Evolutionary conservation across 2,888 invertebrate species (phyloP).

Genomic region (Ormyrus pomaceus): DNA sequence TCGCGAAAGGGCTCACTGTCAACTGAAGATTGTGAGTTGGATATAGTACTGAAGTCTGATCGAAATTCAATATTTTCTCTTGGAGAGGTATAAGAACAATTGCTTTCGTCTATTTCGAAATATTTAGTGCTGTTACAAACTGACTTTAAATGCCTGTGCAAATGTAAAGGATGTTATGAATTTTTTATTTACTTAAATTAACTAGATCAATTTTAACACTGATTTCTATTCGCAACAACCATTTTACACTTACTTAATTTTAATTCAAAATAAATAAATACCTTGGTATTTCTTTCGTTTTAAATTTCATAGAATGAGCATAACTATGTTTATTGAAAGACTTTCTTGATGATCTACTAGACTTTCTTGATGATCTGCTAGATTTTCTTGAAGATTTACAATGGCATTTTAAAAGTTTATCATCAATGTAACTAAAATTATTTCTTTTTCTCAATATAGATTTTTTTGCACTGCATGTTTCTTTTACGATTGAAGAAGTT

Average conservation of each 20-base stretch:
- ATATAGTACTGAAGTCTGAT: slow-evolving; percentile 7
- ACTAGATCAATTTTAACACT: too few species aligned
- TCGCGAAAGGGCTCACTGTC: slow-evolving; percentile 48
- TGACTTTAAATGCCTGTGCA: slow-evolving; percentile 57
- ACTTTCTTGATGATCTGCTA: background rate
- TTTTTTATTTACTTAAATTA: too few species aligned
- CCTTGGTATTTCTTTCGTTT: slow-evolving; percentile 44
- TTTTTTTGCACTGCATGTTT: background rate
- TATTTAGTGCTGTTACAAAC: slow-evolving; percentile 61
- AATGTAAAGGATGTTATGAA: too few species aligned
- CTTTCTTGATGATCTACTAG: too few species aligned
- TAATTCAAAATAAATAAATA: slow-evolving; percentile 21
- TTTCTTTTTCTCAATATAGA: slow-evolving; percentile 15
- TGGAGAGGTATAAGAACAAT: slow-evolving; percentile 22
- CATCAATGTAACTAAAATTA: background rate
- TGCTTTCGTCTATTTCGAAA: slow-evolving; percentile 66
- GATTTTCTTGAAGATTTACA: background rate
- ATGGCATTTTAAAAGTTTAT: background rate
- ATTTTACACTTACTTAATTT: background rate
- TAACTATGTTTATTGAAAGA: background rate
- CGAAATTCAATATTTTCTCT: slow-evolving; percentile 7
- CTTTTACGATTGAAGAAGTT: background rate
- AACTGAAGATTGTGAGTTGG: slow-evolving; percentile 33
- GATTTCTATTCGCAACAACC: background rate
- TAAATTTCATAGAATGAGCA: slow-evolving; percentile 3